phyloP scores from a whole-genome alignment of 2,888 invertebrate species.

The Phlogophora meticulosa region DNA sequence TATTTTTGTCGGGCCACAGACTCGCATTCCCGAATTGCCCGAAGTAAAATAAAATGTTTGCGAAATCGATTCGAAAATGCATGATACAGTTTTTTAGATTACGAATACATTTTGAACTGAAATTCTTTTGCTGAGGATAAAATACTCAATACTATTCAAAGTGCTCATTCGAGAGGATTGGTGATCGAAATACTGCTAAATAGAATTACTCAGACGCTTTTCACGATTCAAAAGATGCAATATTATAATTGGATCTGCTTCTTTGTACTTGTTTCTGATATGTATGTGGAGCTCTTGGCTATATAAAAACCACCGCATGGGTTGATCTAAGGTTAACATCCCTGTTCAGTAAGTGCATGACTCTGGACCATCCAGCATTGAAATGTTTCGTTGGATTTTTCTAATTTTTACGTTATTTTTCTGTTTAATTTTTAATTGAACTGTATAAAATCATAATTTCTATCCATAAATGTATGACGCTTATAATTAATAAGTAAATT shows the following conservation, averaged over 20 bases:
- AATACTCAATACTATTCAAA: constrained; percentile 37
- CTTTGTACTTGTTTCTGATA: background rate
- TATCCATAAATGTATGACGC: too few relatives aligned
- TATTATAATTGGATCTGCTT: constrained; percentile 7
- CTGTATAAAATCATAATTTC: too few relatives aligned
- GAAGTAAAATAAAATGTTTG: constrained; percentile 64
- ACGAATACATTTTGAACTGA: constrained; percentile 34
- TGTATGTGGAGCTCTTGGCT: background rate
- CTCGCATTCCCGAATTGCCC: constrained; percentile 56
- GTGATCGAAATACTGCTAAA: constrained; percentile 31
- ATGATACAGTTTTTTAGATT: constrained; percentile 57
- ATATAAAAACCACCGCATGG: too few relatives aligned
- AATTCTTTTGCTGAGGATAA: constrained; percentile 34
- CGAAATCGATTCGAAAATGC: constrained; percentile 60
- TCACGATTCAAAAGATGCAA: constrained; percentile 12
- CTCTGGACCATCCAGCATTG: too few relatives aligned
- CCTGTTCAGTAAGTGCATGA: too few relatives aligned
- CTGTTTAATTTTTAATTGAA: too few relatives aligned
- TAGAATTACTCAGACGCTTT: constrained; percentile 15
- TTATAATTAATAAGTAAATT: too few relatives aligned
- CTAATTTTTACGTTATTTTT: too few relatives aligned
- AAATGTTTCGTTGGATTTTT: too few relatives aligned
- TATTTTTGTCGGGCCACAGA: constrained; percentile 41
- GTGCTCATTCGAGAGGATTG: constrained; percentile 26
- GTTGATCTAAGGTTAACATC: too few relatives aligned